Evolutionary conservation across 1,140 invertebrate species (phyloP).

Genomic region (Drosophila repletoides): DNA sequence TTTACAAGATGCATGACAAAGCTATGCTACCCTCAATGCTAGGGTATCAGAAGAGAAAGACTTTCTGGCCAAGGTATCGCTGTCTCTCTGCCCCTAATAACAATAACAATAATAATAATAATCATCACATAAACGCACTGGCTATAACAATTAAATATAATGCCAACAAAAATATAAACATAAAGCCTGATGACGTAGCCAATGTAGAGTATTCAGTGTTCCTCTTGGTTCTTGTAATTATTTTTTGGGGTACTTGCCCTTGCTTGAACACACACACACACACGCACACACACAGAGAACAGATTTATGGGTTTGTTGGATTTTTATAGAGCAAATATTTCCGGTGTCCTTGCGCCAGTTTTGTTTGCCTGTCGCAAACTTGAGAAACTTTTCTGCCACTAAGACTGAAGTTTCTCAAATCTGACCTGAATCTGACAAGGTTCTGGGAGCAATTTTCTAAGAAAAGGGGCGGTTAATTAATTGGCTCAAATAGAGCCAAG

Average conservation of each 20-base stretch:
- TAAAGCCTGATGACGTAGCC: slow-evolving; percentile 35
- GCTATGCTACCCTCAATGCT: no score
- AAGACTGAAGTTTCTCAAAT: slow-evolving; percentile 36
- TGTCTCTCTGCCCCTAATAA: background rate
- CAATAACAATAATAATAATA: no score
- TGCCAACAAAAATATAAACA: slow-evolving; percentile 59
- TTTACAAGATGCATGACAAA: no score
- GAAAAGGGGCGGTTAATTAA: no score
- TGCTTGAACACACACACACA: no score
- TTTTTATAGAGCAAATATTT: slow-evolving; percentile 60
- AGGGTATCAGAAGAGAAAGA: no score
- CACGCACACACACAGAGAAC: no score
- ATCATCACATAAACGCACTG: slow-evolving; percentile 53
- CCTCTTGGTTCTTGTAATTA: background rate
- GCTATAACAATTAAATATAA: slow-evolving; percentile 65
- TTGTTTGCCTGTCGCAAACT: no score
- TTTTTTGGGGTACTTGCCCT: slow-evolving; percentile 23
- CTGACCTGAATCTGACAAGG: slow-evolving; percentile 19
- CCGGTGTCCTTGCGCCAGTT: slow-evolving; percentile 63
- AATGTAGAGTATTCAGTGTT: slow-evolving; percentile 23
- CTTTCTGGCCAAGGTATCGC: no score
- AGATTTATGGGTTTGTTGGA: slow-evolving; percentile 60
- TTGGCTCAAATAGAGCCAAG: no score
- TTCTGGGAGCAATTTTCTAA: slow-evolving; percentile 27
- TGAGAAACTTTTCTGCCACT: slow-evolving; percentile 1